Conservation (phyloP, 2,797 vertebrate species). For the Bovichtus diacanthus region DNA sequence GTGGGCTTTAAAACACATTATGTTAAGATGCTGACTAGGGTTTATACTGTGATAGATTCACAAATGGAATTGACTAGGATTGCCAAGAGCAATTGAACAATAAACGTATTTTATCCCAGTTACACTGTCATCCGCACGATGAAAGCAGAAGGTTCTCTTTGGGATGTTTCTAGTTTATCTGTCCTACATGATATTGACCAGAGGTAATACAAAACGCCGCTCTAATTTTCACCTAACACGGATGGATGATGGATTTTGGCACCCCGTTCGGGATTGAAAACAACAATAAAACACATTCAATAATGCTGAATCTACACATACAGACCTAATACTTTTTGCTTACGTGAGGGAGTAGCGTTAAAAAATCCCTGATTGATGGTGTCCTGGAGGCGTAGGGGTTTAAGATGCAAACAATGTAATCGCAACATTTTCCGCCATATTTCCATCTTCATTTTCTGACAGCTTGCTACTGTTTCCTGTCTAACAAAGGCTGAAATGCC, state of each 20-base stretch:
- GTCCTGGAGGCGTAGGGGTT: neutral
- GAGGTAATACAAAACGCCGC: neutral
- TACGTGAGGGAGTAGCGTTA: neutral
- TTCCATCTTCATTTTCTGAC: neutral
- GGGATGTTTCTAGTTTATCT: neutral
- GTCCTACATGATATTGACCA: neutral
- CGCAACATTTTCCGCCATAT: neutral
- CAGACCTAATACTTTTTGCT: neutral
- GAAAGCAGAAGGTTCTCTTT: neutral
- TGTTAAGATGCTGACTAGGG: constrained; percentile 20
- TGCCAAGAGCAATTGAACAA: constrained; percentile 1
- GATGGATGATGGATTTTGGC: neutral
- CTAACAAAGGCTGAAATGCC: neutral
- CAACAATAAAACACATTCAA: neutral
- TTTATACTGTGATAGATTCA: constrained; percentile 20
- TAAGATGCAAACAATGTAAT: neutral
- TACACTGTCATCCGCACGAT: neutral
- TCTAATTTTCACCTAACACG: neutral
- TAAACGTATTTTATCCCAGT: constrained; percentile 14
- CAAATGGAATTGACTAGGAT: constrained; percentile 22
- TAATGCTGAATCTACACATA: constrained; percentile 1
- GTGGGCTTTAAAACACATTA: constrained; percentile 25
- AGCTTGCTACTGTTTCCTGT: neutral
- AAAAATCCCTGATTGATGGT: neutral
- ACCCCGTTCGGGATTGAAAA: neutral